Evolutionary conservation across 2,797 vertebrate species (phyloP), one percentile per base, ranked within the genome.

Genomic region (Threskiornis aethiopicus): DNA sequence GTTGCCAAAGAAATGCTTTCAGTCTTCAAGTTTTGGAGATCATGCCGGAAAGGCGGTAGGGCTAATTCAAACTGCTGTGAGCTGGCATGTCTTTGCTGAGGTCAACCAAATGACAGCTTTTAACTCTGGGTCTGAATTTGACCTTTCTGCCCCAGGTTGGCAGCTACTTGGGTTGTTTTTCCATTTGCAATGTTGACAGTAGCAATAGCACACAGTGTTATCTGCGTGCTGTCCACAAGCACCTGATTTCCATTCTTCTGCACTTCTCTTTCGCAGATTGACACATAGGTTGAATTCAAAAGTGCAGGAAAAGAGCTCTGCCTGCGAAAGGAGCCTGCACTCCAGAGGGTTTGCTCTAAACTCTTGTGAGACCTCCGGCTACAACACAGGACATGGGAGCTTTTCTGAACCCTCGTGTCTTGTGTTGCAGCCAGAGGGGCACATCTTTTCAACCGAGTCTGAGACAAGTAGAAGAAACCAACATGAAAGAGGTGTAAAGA

Each of bases 401-500:
- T 99, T 98, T 97, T 98, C 97, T 97, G 95, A 98, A 98, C 98
- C 98, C 99, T 99, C 99, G 99, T 99, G 99, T 99, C 99, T 99
- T 99, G 99, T 99, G 99, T 99, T 99, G 99, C 99, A 99, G 99
- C 99, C 99, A 99, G 99, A 99, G 99, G 99, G 97, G 96, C 98
- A 95, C 98, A 97, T 97, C 95, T 97, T 93, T 41, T 94, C 98
- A 97, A 79, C 98, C 6, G 15, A 76, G 61, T 81, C 92, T 89
- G 84, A 90, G 70, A 64, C 76, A 79, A 92, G 55, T 71, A 58
- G 91, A 96, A 96, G 94, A 96, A 96, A 75, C 29, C 89, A 46
- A 44, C 83, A 22, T 35, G 88, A 89, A 94, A 94, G 83, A 90
- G 28, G 44, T 82, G 26, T 84, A 94, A 95, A 86, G 69, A 87